Conservation (phyloP, 2,888 invertebrate species). For the Plagiodera versicolora region DNA sequence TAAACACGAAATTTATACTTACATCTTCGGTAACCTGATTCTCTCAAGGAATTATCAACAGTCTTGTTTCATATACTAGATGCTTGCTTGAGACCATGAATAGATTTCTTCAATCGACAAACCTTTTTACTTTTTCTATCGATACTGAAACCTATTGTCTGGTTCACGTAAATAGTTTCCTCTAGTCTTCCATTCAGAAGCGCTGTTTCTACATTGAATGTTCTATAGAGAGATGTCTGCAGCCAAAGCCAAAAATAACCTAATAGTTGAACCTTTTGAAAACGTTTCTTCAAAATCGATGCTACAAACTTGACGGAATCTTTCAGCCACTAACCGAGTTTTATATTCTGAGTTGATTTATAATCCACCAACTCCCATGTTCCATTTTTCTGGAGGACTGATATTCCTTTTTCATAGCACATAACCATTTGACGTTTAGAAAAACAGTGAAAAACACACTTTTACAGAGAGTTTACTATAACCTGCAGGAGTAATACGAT, state of each 20-base stretch:
- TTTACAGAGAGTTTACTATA: too few relatives aligned
- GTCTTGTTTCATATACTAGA: neutral
- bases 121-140: neutral
- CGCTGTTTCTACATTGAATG: slow-evolving; percentile 1
- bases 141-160: neutral
- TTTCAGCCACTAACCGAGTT: too few relatives aligned
- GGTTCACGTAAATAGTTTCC: neutral
- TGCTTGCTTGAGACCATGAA: neutral
- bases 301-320: too few relatives aligned
- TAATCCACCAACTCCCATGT: neutral
- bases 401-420: too few relatives aligned
- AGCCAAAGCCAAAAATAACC: too few relatives aligned
- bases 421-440: too few relatives aligned
- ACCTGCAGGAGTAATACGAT: too few relatives aligned
- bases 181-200: neutral
- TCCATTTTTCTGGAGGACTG: too few relatives aligned
- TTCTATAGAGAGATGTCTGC: neutral
- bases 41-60: neutral
- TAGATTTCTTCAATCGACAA: neutral
- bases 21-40: neutral
- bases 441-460: too few relatives aligned
- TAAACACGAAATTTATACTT: neutral
- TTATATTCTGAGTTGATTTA: neutral
- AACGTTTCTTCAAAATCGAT: too few relatives aligned
- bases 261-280: too few relatives aligned